These are phyloP conservation scores for Eretmocerus hayati DNA, from an alignment of 2,888 invertebrate genomes.

Conservation along the genomic window DNA sequence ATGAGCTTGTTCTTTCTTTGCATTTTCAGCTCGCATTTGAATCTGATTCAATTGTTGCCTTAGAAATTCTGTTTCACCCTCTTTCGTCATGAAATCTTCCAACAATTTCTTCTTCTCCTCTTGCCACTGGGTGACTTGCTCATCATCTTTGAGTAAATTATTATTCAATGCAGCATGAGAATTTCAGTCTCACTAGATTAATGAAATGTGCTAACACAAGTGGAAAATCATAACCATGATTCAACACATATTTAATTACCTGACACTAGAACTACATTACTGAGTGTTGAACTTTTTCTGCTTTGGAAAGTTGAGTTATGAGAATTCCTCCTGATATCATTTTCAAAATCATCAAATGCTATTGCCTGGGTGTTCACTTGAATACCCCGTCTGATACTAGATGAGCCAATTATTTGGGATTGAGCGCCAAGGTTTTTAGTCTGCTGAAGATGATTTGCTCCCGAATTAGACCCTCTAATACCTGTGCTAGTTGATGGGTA, in stretches of 20 bases:
- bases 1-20: constrained; percentile 31
- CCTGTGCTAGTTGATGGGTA: constrained; percentile 16
- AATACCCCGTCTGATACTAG: too few relatives aligned
- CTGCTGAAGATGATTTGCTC: not conserved
- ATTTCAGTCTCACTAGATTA: too few relatives aligned
- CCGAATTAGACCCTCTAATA: not conserved
- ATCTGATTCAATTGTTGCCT: constrained; percentile 34
- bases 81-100: constrained; percentile 36
- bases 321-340: constrained; percentile 22
- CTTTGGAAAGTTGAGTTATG: constrained; percentile 31
- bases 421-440: not conserved
- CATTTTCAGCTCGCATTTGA: constrained; percentile 32
- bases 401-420: constrained; percentile 26
- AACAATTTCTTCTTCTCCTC: constrained; percentile 34
- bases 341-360: constrained; percentile 29
- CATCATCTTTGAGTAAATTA: constrained; percentile 14
- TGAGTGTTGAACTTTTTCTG: constrained; percentile 13
- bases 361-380: constrained; percentile 20
- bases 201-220: too few relatives aligned
- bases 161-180: not conserved
- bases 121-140: constrained; percentile 29
- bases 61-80: constrained; percentile 37
- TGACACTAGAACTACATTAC: constrained; percentile 23
- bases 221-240: not conserved
- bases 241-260: constrained; percentile 17